Evolutionary conservation across 2,888 invertebrate genomes (phyloP).

Genomic region (Heteromurus nitidus): DNA sequence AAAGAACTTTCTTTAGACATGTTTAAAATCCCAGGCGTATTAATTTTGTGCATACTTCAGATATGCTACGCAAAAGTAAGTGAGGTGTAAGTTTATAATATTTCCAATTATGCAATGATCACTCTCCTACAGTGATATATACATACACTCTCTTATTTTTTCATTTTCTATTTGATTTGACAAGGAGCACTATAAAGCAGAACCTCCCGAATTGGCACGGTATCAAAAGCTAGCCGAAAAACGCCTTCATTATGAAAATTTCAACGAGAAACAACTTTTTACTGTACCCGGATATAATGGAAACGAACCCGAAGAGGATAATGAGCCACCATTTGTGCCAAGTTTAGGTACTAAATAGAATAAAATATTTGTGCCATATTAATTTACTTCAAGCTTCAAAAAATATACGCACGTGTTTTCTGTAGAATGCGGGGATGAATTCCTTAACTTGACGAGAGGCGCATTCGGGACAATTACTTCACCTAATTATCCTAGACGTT

Average conservation of each 20-base stretch:
- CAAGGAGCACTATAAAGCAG: slow-evolving; percentile 29
- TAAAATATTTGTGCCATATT: not conserved
- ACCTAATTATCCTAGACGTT: slow-evolving; percentile 69
- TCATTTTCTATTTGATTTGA: no score
- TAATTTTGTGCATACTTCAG: slow-evolving; percentile 19
- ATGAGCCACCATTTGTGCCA: slow-evolving; percentile 67
- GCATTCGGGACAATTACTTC: slow-evolving; percentile 66
- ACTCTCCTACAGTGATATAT: no score
- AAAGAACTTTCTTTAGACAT: slow-evolving; percentile 15
- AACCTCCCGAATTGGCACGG: slow-evolving; percentile 26
- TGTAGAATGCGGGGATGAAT: slow-evolving; percentile 67
- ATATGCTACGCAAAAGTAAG: slow-evolving; percentile 31
- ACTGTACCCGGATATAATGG: slow-evolving; percentile 60
- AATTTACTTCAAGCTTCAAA: no score
- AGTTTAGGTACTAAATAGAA: slow-evolving; percentile 52
- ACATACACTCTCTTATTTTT: no score
- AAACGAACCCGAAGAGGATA: slow-evolving; percentile 49
- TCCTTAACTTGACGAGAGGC: slow-evolving; percentile 64
- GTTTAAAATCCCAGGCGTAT: slow-evolving; percentile 19
- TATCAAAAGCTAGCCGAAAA: slow-evolving; percentile 31
- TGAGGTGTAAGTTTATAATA: no score
- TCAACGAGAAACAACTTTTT: slow-evolving; percentile 36
- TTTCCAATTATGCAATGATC: no score
- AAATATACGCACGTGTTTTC: not conserved
- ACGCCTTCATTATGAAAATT: slow-evolving; percentile 46